phyloP scores from a whole-genome alignment of 2,797 vertebrate genomes.

The Hyperoplus lanceolatus region DNA sequence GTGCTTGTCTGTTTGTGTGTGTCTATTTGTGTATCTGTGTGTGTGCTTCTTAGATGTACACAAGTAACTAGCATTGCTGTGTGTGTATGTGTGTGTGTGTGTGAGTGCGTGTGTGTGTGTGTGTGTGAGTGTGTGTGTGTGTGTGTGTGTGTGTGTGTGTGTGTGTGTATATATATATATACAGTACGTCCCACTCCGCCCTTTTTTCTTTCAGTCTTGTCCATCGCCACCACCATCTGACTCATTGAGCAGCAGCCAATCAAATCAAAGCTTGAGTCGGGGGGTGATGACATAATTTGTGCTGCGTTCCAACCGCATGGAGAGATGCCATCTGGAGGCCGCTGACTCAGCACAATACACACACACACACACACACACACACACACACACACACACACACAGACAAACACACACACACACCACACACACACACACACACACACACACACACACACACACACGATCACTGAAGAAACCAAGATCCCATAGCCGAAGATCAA shows the following conservation, averaged over 20 bases:
- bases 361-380: slow-evolving; percentile 22
- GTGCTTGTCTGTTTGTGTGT: too few relatives aligned
- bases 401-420: slow-evolving; percentile 11
- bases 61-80: too few relatives aligned
- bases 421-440: neutral
- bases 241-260: slow-evolving; percentile 63
- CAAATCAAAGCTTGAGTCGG: slow-evolving; percentile 49
- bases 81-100: neutral
- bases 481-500: slow-evolving; percentile 21
- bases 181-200: neutral
- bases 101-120: neutral
- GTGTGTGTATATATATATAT: neutral
- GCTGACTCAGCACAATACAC: slow-evolving; percentile 76
- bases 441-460: too few relatives aligned
- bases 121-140: neutral
- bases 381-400: slow-evolving; percentile 33
- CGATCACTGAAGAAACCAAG: too few relatives aligned
- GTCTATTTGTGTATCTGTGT: too few relatives aligned
- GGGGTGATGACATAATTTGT: slow-evolving; percentile 69
- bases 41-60: too few relatives aligned
- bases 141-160: neutral
- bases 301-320: slow-evolving; percentile 62
- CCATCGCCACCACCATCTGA: slow-evolving; percentile 55
- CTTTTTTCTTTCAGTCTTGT: slow-evolving; percentile 4
- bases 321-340: slow-evolving; percentile 77